Percentiles rank a stretch among this genome's conserved stretches.
phyloP scores from a whole-genome alignment of 2,113 vertebrate genomes.

The Malurus elegans region DNA sequence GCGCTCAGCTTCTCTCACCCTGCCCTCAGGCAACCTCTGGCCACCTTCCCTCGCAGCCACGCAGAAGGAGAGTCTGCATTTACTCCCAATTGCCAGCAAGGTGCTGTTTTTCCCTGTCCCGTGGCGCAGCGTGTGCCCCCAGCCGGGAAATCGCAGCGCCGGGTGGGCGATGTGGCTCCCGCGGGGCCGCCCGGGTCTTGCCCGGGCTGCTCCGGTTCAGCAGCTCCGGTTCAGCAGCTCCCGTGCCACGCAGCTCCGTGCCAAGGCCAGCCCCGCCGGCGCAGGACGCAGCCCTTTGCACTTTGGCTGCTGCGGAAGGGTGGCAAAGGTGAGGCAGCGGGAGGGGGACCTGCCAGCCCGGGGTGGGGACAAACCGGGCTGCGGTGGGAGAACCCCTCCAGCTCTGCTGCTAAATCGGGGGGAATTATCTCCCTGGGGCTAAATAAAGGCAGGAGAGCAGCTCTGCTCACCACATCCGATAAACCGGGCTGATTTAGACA shows the following conservation, averaged over 20 bases:
- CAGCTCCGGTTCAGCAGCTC: background rate
- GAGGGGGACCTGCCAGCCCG: background rate
- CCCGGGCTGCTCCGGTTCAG: background rate
- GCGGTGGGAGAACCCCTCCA: background rate
- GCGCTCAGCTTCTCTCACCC: background rate
- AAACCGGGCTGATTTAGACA: background rate
- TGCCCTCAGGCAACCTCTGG: background rate
- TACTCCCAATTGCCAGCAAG: fast-evolving
- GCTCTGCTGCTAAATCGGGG: background rate
- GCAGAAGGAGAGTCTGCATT: fast-evolving
- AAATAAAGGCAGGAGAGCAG: constrained; percentile 15
- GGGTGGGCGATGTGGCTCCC: background rate
- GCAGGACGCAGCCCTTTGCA: constrained; percentile 37
- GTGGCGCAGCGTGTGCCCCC: fast-evolving
- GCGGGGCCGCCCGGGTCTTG: background rate
- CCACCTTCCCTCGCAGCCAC: background rate
- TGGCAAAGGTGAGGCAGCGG: background rate
- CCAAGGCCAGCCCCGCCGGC: background rate
- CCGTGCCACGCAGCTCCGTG: background rate
- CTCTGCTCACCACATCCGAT: background rate
- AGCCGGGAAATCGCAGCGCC: fast-evolving
- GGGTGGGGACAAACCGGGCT: background rate
- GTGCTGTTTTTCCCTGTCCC: background rate
- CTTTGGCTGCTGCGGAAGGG: background rate
- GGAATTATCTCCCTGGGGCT: background rate